Base-by-base conservation (phyloP, 2,113 vertebrate genomes). In the Macroglossus sobrinus region DNA sequence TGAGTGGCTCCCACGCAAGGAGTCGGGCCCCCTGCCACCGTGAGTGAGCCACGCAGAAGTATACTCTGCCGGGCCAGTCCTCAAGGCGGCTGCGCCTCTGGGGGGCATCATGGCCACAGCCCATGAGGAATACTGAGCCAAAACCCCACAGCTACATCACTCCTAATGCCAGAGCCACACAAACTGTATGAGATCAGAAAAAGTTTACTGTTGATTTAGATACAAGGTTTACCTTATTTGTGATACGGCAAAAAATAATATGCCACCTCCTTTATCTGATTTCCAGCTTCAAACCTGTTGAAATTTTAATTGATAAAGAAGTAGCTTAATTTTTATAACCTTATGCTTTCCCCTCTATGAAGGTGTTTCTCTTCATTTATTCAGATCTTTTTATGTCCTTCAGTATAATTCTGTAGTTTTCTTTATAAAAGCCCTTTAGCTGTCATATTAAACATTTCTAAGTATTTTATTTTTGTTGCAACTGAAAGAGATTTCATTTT, bases 391-490 rank as follows among this genome's bases (percentile, higher is more conserved):
- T 89, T 86, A 85, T 50, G 89, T 38, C n/a, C 13, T 87, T 68
- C 14, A 75, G 28, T 61, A 72, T 57, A 88, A 91, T 71, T 91
- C 68, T 96, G 5, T 33, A 84, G 11, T 71, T 66, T 80, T 97
- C 59, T 45, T 93, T 35, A 94, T 33, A 47, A 90, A 95, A 24
- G 10, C 22, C 13, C 35, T 91, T n/a, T 66, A 76, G 2, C 18
- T 93, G 9, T 68, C 38, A 85, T 80, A 91, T 11, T 84, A 80
- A 96, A 79, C 15, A 92, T 24, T 94, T 95, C 18, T 76, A 92
- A 47, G 11, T 47, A 84, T 87, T 90, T 38, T 93, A 84, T 64
- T 97, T 96, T 87, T 93, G 38, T 76, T 93, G 50, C 38, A 92
- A 85, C 21, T 71, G 16, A 93, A 93, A 95, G 35, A 21, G 18